Evolutionary conservation across 2,113 vertebrate genomes (phyloP).

Genomic region (Xyliphius kryptos): DNA sequence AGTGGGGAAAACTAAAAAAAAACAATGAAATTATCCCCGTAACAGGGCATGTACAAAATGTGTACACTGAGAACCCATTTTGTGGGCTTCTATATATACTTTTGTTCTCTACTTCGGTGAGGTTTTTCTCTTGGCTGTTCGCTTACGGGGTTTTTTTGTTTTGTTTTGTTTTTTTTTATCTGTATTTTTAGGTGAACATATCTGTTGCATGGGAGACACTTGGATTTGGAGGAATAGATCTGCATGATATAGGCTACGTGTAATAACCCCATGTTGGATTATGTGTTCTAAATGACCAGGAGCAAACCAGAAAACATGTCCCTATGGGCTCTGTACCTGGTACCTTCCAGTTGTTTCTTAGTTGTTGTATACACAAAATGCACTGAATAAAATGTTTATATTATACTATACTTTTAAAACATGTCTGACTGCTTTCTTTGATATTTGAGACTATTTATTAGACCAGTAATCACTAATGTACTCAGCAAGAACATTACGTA

Average conservation of each 20-base stretch:
- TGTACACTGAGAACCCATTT: conserved; percentile 78
- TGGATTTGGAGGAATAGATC: conserved; percentile 86
- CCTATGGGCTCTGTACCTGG: conserved; percentile 71
- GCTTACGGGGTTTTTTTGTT: conserved; percentile 24
- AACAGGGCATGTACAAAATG: conserved; percentile 76
- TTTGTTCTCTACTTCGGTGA: conserved; percentile 76
- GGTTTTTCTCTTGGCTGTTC: conserved; percentile 55
- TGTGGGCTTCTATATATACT: conserved; percentile 63
- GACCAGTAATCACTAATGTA: too few species aligned
- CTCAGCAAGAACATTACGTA: too few species aligned
- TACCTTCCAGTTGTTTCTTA: conserved; percentile 92
- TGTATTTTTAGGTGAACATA: conserved; percentile 61
- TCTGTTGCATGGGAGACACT: conserved; percentile 97
- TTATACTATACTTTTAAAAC: conserved; percentile 80
- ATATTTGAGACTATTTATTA: conserved; percentile 3
- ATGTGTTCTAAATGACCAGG: conserved; percentile 81
- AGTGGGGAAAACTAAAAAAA: conserved; percentile 51
- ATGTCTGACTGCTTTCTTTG: conserved; percentile 50
- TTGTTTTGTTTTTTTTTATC: conserved; percentile 16
- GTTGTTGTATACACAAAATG: conserved; percentile 98
- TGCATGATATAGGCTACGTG: conserved; percentile 98
- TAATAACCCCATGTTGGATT: conserved; percentile 87
- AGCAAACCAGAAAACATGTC: conserved; percentile 65
- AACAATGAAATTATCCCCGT: conserved; percentile 71
- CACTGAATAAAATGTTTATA: conserved; percentile 98